Evolutionary conservation across 2,888 invertebrate species (phyloP), one percentile per base, ranked within the genome.

Genomic region (Drosophila seclusa): DNA sequence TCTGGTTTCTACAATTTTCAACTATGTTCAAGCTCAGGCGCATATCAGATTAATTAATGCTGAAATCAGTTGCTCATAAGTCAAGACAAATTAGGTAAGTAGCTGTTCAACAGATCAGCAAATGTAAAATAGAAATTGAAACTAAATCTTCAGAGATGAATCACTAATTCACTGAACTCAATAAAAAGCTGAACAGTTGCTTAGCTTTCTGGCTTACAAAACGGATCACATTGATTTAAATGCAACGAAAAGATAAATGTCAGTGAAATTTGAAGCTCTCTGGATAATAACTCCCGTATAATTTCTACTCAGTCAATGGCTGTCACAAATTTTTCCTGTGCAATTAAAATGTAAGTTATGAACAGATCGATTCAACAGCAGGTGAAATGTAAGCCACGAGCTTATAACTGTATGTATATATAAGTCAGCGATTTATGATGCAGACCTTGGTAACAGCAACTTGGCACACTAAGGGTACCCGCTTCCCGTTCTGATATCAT

Each of bases 321-420:
- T 68, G 38, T 76, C 68, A 62, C 64, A 52, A 69, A 36, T 76
- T 73, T 54, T 79, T 73, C 49, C 65, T 64, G 64, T 58, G 68
- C 79, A 82, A 75, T 87, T 81, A 88, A 79, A 64, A 68, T 73
- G 69, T 72, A 59, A 86, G 71, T 79, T 77, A 82, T 85, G 79
- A 79, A 55, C 70, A 70, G 57, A 70, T 64, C 34, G 53, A 10
- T 58, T 55, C 68, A 42, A 32, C 60, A 71, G 34, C 87, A 83
- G 83, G 82, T 83, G 83, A 81, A 83, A 83, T 83, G 83, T 73
- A 74, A 86, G 73, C 73, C 74, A 61, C 36, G 34, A 77, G 63
- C 49, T 49, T 32, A 59, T 31, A 21, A 13, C 38, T 55, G 53
- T 38, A 16, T 32, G 11, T 32, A 32, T n/a, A 29, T n/a, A 50